Evolutionary conservation across 2,113 vertebrate species (phyloP), one percentile per base, ranked within the genome.

Genomic region (Hippocampus abdominalis): DNA sequence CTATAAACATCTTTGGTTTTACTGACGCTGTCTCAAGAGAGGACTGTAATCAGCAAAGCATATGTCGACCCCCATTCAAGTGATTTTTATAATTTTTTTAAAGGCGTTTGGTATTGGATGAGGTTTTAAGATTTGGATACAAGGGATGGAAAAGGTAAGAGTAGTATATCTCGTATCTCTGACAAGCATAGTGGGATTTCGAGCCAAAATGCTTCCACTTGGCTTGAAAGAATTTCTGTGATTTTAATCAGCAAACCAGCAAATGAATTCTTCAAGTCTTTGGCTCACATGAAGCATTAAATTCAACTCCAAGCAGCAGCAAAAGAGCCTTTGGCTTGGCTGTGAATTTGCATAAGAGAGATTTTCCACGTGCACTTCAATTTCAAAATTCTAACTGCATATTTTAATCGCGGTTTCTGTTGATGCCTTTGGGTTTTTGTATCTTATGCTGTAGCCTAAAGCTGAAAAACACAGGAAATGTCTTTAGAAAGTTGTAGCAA

Each of bases 201-300:
- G 77, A 86, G 79, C 83, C 78, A 78, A 77, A 89, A 78, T 36
- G 73, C 81, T 90, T 91, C 83, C 78, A 84, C 80, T 85, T 39
- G 79, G 73, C 70, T 89, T 74, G 81, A 82, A 83, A 86, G 83
- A 86, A 89, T 86, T 88, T 89, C 88, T 88, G 77, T 85, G 86
- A 90, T 86, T 90, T 90, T 89, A 89, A 90, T 90, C 80, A 72
- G 4, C 25, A 59, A 29, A 59, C 12, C 56, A 59, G 25, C 81
- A 72, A 74, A 74, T 66, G 76, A 73, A 84, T 88, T 87, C 82
- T 84, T 86, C 80, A 65, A 85, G 67, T 80, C 80, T 68, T 60
- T 68, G 66, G 71, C 81, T 87, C 79, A 85, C 80, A 76, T 81
- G 76, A 88, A 90, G 83, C 88, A 69, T 90, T 89, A 89, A 88